phyloP scores from a whole-genome alignment of 2,113 vertebrate species.

The Campylomormyrus numenius region DNA sequence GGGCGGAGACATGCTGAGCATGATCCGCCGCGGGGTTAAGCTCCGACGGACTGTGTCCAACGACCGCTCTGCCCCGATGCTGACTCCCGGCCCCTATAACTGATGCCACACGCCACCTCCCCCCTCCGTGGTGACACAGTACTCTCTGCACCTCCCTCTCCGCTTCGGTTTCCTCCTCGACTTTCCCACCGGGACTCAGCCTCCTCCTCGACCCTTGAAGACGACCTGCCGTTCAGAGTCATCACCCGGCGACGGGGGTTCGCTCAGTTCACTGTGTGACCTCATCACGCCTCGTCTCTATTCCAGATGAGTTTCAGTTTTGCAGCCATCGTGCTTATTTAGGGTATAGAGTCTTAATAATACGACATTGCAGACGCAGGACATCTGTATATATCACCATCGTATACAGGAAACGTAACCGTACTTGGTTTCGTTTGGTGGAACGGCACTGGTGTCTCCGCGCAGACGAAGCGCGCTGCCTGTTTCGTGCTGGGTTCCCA shows the following conservation, averaged over 20 bases:
- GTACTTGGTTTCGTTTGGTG: conserved; percentile 45
- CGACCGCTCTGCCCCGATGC: conserved; percentile 65
- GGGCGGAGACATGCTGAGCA: conserved; percentile 49
- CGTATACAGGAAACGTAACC: conserved; percentile 42
- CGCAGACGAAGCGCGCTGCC: conserved; percentile 19
- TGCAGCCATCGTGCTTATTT: not conserved
- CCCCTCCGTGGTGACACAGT: not conserved
- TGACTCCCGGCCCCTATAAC: conserved; percentile 51
- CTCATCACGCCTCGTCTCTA: not conserved
- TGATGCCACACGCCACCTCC: conserved; percentile 22
- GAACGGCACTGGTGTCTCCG: conserved; percentile 11
- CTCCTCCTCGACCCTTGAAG: not conserved
- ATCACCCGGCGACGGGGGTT: not conserved
- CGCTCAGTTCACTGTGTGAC: not conserved
- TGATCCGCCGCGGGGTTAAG: conserved; percentile 55
- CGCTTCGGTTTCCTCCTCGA: not conserved
- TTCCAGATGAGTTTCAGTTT: too few species aligned
- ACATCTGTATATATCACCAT: conserved; percentile 47
- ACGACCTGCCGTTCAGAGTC: not conserved
- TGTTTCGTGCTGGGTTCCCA: conserved; percentile 55
- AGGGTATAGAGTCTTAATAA: conserved; percentile 19
- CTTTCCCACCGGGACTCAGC: not conserved
- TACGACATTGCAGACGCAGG: conserved; percentile 15
- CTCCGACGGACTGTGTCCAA: conserved; percentile 61
- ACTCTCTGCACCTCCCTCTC: not conserved